Conservation (phyloP, 2,888 invertebrate species). For the Cataglyphis rosenhaueri region DNA sequence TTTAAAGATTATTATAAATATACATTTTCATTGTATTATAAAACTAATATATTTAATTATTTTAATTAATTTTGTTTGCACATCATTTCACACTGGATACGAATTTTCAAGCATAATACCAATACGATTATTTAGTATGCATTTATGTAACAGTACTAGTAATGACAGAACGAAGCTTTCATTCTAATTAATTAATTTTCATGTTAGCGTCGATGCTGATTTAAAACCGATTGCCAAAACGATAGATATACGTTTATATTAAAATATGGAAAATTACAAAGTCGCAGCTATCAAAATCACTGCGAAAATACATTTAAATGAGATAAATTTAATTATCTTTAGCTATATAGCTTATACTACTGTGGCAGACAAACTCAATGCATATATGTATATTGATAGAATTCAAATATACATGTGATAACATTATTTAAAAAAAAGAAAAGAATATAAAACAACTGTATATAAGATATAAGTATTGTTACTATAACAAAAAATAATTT, state of each 20-base stretch:
- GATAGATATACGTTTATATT: slow-evolving; percentile 6
- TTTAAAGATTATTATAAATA: neutral
- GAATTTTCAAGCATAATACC: slow-evolving; percentile 30
- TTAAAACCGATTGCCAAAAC: slow-evolving; percentile 32
- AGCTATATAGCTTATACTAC: slow-evolving; percentile 1
- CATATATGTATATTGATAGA: neutral
- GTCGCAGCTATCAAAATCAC: slow-evolving; percentile 31
- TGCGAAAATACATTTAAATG: slow-evolving; percentile 26
- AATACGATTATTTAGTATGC: slow-evolving; percentile 23
- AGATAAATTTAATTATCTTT: slow-evolving; percentile 45
- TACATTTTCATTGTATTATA: slow-evolving; percentile 2
- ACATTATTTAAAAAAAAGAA: slow-evolving; percentile 1
- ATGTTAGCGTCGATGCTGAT: slow-evolving; percentile 29
- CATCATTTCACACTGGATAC: slow-evolving; percentile 21
- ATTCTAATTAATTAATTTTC: slow-evolving; percentile 46
- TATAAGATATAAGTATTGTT: neutral
- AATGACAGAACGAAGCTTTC: slow-evolving; percentile 27
- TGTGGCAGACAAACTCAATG: slow-evolving; percentile 24
- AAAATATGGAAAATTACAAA: slow-evolving; percentile 48
- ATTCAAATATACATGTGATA: neutral
- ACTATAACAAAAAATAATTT: neutral
- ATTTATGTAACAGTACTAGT: slow-evolving; percentile 31
- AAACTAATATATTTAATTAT: slow-evolving; percentile 41
- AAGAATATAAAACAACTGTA: neutral
- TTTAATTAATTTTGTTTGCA: slow-evolving; percentile 38